Evolutionary conservation across 2,888 invertebrate genomes (phyloP), one percentile per base, ranked within the genome.

Genomic region (Drosophila conformis): DNA sequence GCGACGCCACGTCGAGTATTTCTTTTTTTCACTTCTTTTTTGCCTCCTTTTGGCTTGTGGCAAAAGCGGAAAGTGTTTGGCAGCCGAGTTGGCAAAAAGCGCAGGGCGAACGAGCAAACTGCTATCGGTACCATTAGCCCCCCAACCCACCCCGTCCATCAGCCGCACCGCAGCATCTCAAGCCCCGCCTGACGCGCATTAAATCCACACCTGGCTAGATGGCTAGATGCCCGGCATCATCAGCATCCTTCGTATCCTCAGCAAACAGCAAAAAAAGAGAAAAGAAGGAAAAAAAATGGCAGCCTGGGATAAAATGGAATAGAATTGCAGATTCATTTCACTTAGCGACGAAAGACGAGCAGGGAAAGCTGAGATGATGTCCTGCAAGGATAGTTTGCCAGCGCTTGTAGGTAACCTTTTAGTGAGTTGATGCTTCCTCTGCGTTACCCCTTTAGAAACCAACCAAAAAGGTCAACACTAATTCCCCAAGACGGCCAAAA

Each of bases 251-350:
- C 40, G 56, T 15, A 70, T 80, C 66, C 49, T 66, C n/a, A 60
- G 60, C 67, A 53, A 49, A 46, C 53, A 49, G 67, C 51, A 27
- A 33, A 13, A 38, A 11, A 11, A 0, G 8, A 29, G 29, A 29
- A 13, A 13, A 67, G 13, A n/a, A 18, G 3, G 0, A 1, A n/a
- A 27, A 67, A 36, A 67, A 59, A 40, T 57, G 61, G 64, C 46
- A 63, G 58, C 21, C 49, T 52, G 52, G 69, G 56, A 64, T 76
- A 72, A 78, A 87, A 82, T 79, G 89, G 80, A 87, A 85, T 87
- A 83, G 83, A 90, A 89, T 84, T 87, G 88, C 88, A 88, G 89
- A 89, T 90, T 90, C 89, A 86, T 90, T 90, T 88, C 88, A 89
- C 89, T 84, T 85, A 85, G 68, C 74, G 54, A 58, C 38, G 68